Evolutionary conservation across 1,140 invertebrate genomes (phyloP), one percentile per base, ranked within the genome.

Genomic region (Stratiolaelaps scimitus): DNA sequence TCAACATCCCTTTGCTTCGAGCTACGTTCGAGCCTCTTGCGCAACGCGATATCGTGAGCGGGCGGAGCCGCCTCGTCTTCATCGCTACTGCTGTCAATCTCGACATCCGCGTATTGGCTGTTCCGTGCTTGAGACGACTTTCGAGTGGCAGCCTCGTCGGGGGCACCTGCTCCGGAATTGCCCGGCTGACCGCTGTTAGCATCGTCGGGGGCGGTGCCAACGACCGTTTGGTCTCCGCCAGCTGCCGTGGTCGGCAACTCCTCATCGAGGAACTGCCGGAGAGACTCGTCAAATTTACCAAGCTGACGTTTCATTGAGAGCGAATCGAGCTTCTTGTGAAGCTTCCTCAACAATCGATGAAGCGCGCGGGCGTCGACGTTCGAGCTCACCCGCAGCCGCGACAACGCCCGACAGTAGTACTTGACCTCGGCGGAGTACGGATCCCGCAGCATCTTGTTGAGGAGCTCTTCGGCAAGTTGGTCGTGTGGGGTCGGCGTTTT

Each of bases 371-470:
- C 26, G 26, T 60, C 53, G 17, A 34, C 23, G 15, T 26, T 29
- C 13, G 26, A 26, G 20, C 53, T 60, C 1, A 60, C 23, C 6
- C 15, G 13, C 1, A 60, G 13, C 26, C 53, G 53, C 13, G 53
- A 60, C 53, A 60, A 23, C 15, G 17, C 53, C 5, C 53, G 53
- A 10, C 53, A 60, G 34, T 60, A 60, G 53, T 60, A 60, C 10
- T 60, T 60, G 1, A 60, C 53, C 23, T 60, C 53, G 10, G 26
- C 26, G 15, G 26, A 60, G 26, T 60, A 60, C 2, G 53, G 53
- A 60, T 60, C 53, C 23, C 20, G 26, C 15, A 60, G 23, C 23
- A 60, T 20, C 10, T 60, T 60, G 26, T 26, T 29, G 2, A 60
- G 23, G 23, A 60, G 53, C 4, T 60, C 53, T 23, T 60, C 53